Conservation (phyloP, 2,888 invertebrate species). For the Agrochola litura region DNA sequence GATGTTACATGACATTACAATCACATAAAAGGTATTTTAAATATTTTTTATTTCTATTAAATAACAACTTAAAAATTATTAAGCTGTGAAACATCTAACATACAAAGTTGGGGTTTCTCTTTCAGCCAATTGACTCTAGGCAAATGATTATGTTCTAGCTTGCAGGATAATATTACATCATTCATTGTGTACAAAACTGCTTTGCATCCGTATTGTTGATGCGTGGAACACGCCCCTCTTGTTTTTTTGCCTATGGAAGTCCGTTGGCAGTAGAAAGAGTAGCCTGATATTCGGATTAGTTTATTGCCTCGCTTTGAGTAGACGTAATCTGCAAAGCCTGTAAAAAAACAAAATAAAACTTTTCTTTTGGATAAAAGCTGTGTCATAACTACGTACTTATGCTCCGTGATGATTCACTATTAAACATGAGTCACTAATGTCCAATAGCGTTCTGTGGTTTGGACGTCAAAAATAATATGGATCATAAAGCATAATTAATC, state of each 20-base stretch:
- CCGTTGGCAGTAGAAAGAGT: slow-evolving; percentile 38
- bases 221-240: slow-evolving; percentile 40
- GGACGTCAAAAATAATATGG: background rate
- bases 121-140: slow-evolving; percentile 32
- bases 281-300: slow-evolving; percentile 23
- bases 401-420: background rate
- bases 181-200: slow-evolving; percentile 31
- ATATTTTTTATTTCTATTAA: slow-evolving; percentile 1
- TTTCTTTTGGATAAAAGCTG: background rate
- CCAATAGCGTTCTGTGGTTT: background rate
- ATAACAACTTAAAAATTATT: background rate
- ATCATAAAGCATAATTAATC: background rate
- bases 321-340: slow-evolving; percentile 34
- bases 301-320: slow-evolving; percentile 35
- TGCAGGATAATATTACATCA: slow-evolving; percentile 23
- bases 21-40: background rate
- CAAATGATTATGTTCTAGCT: slow-evolving; percentile 25
- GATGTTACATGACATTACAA: background rate
- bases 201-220: slow-evolving; percentile 30
- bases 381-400: background rate
- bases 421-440: too few species aligned
- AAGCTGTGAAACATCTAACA: too few species aligned
- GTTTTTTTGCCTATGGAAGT: slow-evolving; percentile 10
- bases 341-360: background rate
- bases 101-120: background rate